phyloP scores from a whole-genome alignment of 2,888 invertebrate species.

The Luperina testacea region DNA sequence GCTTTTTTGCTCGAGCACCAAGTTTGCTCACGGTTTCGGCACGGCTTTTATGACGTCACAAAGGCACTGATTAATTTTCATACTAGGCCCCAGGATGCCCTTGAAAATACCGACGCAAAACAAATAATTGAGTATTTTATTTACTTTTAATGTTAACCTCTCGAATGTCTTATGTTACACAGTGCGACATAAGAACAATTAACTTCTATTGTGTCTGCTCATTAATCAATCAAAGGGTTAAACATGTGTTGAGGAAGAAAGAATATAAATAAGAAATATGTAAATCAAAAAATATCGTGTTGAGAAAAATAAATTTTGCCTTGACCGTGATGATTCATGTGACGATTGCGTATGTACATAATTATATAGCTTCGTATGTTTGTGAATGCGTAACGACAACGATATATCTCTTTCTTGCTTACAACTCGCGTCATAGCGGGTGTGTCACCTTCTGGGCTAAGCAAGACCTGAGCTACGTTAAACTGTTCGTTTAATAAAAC shows the following conservation, averaged over 20 bases:
- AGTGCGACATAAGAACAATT: too few relatives aligned
- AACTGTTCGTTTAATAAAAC: neutral
- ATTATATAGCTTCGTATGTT: constrained; percentile 7
- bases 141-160: constrained; percentile 49
- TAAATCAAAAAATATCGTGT: constrained; percentile 52
- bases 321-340: constrained; percentile 60
- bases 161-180: too few relatives aligned
- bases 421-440: neutral
- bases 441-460: neutral
- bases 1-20: constrained; percentile 68
- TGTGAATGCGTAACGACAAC: constrained; percentile 8
- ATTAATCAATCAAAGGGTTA: too few relatives aligned
- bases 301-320: constrained; percentile 45
- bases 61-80: constrained; percentile 63
- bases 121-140: constrained; percentile 32
- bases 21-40: constrained; percentile 71
- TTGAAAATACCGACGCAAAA: constrained; percentile 32
- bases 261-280: constrained; percentile 52
- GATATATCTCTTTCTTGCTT: constrained; percentile 6
- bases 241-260: constrained; percentile 45
- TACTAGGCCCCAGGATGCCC: constrained; percentile 24
- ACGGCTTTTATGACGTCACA: constrained; percentile 73
- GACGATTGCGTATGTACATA: constrained; percentile 19
- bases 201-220: too few relatives aligned
- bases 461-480: neutral